Percentiles rank a stretch among this genome's conserved stretches.
Evolutionary conservation across 2,797 vertebrate species (phyloP).

Genomic region (Crenuchus spilurus): DNA sequence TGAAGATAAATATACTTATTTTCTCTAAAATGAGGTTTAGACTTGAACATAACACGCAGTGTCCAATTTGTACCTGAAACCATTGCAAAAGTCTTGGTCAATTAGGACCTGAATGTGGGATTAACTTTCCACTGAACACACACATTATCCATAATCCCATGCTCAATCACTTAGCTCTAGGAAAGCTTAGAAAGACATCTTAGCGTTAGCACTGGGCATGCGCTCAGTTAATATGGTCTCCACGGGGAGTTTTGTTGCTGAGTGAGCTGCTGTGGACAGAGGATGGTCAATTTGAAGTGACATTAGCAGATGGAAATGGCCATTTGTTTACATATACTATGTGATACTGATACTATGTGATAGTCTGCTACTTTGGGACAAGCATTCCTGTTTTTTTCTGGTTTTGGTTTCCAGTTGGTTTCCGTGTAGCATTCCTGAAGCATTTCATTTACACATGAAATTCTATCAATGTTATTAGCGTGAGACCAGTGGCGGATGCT

Average conservation of each 20-base stretch:
- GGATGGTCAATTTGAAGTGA: not conserved
- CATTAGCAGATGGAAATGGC: not conserved
- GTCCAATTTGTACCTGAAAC: not conserved
- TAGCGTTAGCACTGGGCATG: slow-evolving; percentile 45
- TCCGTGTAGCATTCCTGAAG: not conserved
- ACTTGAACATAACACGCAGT: too few species aligned
- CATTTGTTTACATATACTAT: not conserved
- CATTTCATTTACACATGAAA: too few species aligned
- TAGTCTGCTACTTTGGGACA: not conserved
- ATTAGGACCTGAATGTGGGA: too few species aligned
- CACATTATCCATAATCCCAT: not conserved
- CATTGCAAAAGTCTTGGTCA: not conserved
- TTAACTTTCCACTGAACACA: not conserved
- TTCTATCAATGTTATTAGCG: too few species aligned
- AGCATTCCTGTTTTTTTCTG: not conserved
- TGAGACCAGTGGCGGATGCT: too few species aligned
- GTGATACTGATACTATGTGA: too few species aligned
- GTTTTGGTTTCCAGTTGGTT: not conserved
- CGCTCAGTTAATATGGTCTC: too few species aligned
- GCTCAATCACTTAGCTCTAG: not conserved
- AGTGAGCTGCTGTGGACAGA: slow-evolving; percentile 53
- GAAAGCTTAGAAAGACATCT: not conserved
- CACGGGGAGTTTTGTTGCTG: slow-evolving; percentile 64
- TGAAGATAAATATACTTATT: too few species aligned
- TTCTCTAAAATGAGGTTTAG: too few species aligned